Evolutionary conservation across 2,888 invertebrate species (phyloP), one percentile per base, ranked within the genome.

Genomic region (Tridacna crocea): DNA sequence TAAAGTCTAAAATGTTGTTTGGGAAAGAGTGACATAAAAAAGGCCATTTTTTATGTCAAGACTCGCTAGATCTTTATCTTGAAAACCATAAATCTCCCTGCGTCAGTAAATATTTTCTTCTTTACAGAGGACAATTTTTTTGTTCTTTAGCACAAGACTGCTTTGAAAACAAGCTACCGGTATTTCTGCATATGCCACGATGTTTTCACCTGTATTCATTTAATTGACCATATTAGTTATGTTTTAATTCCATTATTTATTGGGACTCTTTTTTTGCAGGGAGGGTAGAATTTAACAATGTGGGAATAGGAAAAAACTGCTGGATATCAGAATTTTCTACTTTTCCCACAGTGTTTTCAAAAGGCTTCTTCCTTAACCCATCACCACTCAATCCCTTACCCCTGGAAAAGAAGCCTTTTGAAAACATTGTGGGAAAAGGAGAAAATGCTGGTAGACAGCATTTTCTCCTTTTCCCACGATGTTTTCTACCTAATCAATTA

Each of bases 381-480:
- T 55, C 10, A 15, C 55, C 55, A 19, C 55, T 6, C 36, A 2
- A 36, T 36, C 36, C 36, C 36, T 36, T 11, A 55, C 3, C 19
- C 19, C 55, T 55, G 55, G 3, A 10, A 11, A 15, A 55, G 11
- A 15, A 55, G 19, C 61, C 22, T 36, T 36, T 61, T 17, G 61
- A 61, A 61, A 61, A n/a, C n/a, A 61, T 24, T 61, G 61, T 61
- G 61, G 10, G 12, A 61, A 24, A 24, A 24, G 61, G 61, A 24
- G 8, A 61, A 24, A 61, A n/a, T 61, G 61, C 22, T 61, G 13
- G 24, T 61, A 13, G 4, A 1, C 13, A 61, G 61, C 61, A 61
- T n/a, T 61, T 61, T 24, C n/a, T 61, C 24, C 61, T 61, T 61
- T 61, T 36, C n/a, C 24, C 61, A 61, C 61, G 4, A 61, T 61